Percentiles rank a stretch among this genome's conserved stretches.
These are phyloP conservation scores for Sebastes flavidus DNA, from an alignment of 2,797 vertebrate species.

Conservation along the genomic window DNA sequence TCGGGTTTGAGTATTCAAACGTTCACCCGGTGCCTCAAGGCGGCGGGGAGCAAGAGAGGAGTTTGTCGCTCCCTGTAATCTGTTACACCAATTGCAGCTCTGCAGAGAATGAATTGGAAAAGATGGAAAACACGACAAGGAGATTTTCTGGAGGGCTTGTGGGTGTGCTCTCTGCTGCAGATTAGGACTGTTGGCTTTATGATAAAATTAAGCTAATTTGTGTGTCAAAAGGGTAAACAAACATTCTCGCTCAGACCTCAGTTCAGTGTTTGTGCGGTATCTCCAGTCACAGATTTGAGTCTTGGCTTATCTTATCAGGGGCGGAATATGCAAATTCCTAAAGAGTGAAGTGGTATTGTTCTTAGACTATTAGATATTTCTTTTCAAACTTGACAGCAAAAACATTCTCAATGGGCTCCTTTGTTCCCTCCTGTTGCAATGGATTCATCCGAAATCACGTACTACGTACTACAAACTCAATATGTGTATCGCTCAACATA, in stretches of 20 bases:
- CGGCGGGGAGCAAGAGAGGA: slow-evolving; percentile 8
- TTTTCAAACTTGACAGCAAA: not conserved
- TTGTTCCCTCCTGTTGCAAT: not conserved
- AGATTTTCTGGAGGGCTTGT: slow-evolving; percentile 10
- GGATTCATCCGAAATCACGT: not conserved
- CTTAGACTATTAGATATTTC: not conserved
- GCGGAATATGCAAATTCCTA: not conserved
- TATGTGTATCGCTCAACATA: too few relatives aligned
- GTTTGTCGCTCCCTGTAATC: slow-evolving; percentile 22
- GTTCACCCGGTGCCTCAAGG: slow-evolving; percentile 3
- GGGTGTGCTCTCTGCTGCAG: not conserved
- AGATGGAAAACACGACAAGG: slow-evolving; percentile 38
- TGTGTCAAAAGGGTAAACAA: slow-evolving; percentile 15
- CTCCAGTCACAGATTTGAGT: not conserved
- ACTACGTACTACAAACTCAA: too few relatives aligned
- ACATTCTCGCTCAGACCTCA: not conserved
- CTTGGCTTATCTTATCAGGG: not conserved
- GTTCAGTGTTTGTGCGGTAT: not conserved
- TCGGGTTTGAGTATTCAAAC: slow-evolving; percentile 27
- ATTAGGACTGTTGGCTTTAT: not conserved
- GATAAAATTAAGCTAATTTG: slow-evolving; percentile 23
- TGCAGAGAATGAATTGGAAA: slow-evolving; percentile 17
- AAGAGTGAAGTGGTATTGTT: not conserved
- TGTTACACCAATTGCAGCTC: slow-evolving; percentile 25
- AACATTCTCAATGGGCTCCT: not conserved